Base-by-base conservation (phyloP, 1,140 invertebrate genomes). In the Amphibalanus amphitrite region DNA sequence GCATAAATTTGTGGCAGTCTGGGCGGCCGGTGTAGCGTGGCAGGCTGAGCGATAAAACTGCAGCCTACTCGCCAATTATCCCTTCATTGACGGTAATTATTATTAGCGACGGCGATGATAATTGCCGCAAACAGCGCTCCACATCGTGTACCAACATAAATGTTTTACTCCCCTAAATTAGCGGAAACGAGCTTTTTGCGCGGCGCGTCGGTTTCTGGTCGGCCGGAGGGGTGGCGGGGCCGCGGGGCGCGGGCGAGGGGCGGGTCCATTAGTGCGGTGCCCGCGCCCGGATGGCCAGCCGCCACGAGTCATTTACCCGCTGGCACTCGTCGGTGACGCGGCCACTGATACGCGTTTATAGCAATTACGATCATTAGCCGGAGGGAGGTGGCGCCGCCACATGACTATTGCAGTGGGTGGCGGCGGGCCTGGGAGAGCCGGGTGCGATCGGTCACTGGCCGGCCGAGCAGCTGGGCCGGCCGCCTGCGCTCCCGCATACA, bases 101-200 rank as follows among this genome's bases (percentile, higher is more conserved):
- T 59, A 59, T 59, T 59, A 59, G 47, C 47, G 20, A 23, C 47
- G 47, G 47, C 47, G 47, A 59, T 59, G 47, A 59, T 59, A 59
- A 59, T 59, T 59, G 47, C 47, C 47, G 20, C 47, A 59, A 59
- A 59, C 47, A 59, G 13, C 47, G 47, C 47, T 59, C 47, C 47
- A 59, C 47, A 59, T 59, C 47, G 20, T 59, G 47, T 59, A 59
- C 47, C 47, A 23, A 59, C 47, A 59, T 59, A 59, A 59, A 59
- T 59, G 47, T 59, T 59, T 59, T 59, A 59, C 47, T 59, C 47
- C 47, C 47, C 47, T 59, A 59, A 59, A 59, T 59, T 59, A 59
- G 47, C 47, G 47, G 47, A 59, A 59, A 59, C 47, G 47, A 59
- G 47, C 47, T 59, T 59, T 59, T 59, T 59, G 47, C 47, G 47